Evolutionary conservation across 2,113 vertebrate genomes (phyloP), one percentile per base, ranked within the genome.

Genomic region (Atlantisia rogersi): DNA sequence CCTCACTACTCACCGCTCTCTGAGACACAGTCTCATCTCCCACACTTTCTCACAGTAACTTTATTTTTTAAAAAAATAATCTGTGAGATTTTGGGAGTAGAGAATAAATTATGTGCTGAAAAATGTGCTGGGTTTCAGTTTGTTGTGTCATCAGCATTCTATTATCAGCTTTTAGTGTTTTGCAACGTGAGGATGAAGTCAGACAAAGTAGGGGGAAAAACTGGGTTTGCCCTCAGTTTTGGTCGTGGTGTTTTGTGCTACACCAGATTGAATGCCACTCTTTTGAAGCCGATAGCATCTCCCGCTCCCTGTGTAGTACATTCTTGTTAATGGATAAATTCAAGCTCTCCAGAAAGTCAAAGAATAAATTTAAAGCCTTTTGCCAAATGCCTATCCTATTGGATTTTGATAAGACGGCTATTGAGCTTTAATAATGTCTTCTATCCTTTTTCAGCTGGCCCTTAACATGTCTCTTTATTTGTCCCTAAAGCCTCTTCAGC

Each of bases 321-420:
- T 98, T 98, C 98, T 97, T 94, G 97, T 97, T 98, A 97, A 97
- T 88, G 98, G 98, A 98, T 98, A 98, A 98, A 97, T 97, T 89
- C 97, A 88, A 97, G 96, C 97, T 97, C 97, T 97, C 95, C 28
- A 92, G 96, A 98, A 98, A 98, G 98, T 97, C 97, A 96, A 96
- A 98, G 98, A 98, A 98, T 98, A 98, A 97, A 98, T 98, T 97
- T 97, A 97, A 96, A 98, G 97, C 98, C 98, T 97, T 97, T 97
- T 97, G 97, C 97, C 97, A 97, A 98, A 98, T 96, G 97, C 98
- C 98, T 98, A 97, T 98, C 98, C 98, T 97, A 98, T 97, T 98
- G 98, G 98, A 99, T 98, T 98, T 98, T 98, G 98, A 98, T 99
- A 99, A 99, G 98, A 98, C 80, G 97, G 98, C 98, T 98, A 98